Evolutionary conservation across 2,113 vertebrate genomes (phyloP), one percentile per base, ranked within the genome.

Genomic region (Pipra filicauda): DNA sequence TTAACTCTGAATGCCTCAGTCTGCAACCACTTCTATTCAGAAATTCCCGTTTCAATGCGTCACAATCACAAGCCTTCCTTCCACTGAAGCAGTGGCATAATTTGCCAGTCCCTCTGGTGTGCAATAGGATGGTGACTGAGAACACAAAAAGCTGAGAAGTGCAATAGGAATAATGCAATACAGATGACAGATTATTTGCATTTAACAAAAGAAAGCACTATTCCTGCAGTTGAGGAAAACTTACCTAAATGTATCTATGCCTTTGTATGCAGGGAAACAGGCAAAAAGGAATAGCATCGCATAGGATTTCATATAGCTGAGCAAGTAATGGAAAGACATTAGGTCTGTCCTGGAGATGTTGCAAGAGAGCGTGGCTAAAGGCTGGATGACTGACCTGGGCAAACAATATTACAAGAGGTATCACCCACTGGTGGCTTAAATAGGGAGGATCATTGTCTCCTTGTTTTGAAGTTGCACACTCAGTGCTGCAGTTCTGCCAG

Each of bases 51-150:
- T 95, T 93, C 74, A 85, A 15, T 67, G 48, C 16, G 87, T 84
- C 65, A 64, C 49, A 74, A 90, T 88, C 85, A 95, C 70, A 79
- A 89, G 28, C 85, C 41, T 48, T 43, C 54, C 71, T 95, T 49
- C 26, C 76, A 52, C 20, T 79, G 88, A 67, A 54, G 61, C 46
- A 58, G 66, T 48, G 37, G 62, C 54, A 44, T 15, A 39, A 39
- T 57, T 41, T 70, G 41, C 35, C 39, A 26, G 22, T 67, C 3
- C 2, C 43, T 64, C 59, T 71, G 84, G 35, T 31, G 54, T 69
- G 54, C 37, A 23, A 26, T 41, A 62, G 72, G 79, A 88, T 7
- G 39, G 86, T 71, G 82, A 44, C 49, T 26, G 19, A 66, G 76
- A 66, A 61, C 27, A 39, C n/a, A 41, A 59, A 76, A 33, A 20